Evolutionary conservation across 2,797 vertebrate species (phyloP).

Genomic region (Neosalanx taihuensis): DNA sequence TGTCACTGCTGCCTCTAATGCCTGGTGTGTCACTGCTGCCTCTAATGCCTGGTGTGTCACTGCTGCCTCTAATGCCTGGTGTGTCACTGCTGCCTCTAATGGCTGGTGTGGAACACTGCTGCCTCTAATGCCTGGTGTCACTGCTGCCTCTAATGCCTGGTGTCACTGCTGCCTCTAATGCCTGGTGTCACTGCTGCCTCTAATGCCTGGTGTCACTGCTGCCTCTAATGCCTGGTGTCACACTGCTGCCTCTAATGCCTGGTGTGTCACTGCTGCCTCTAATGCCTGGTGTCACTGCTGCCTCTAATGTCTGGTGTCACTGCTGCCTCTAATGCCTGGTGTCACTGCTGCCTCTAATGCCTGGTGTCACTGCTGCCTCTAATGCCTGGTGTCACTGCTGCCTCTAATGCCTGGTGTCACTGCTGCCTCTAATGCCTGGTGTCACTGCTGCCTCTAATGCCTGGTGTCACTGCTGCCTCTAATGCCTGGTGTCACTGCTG

Average conservation of each 20-base stretch:
- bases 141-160: too few species aligned
- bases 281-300: constrained; percentile 32
- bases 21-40: too few species aligned
- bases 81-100: constrained; percentile 43
- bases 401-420: too few species aligned
- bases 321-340: constrained; percentile 16
- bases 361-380: constrained; percentile 33
- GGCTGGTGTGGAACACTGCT: too few species aligned
- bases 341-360: constrained; percentile 36
- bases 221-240: not conserved
- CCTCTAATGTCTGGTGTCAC: constrained; percentile 9
- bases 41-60: too few species aligned
- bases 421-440: constrained; percentile 4
- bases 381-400: too few species aligned
- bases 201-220: constrained; percentile 31
- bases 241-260: constrained; percentile 22
- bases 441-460: constrained; percentile 33
- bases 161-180: constrained; percentile 24
- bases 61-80: not conserved
- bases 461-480: too few species aligned
- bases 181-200: constrained; percentile 24
- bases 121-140: too few species aligned
- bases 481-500: too few species aligned
- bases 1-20: constrained; percentile 23
- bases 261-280: constrained; percentile 37